These are phyloP conservation scores for Collichthys lucidus DNA, from an alignment of 2,113 vertebrate genomes.

Conservation along the genomic window DNA sequence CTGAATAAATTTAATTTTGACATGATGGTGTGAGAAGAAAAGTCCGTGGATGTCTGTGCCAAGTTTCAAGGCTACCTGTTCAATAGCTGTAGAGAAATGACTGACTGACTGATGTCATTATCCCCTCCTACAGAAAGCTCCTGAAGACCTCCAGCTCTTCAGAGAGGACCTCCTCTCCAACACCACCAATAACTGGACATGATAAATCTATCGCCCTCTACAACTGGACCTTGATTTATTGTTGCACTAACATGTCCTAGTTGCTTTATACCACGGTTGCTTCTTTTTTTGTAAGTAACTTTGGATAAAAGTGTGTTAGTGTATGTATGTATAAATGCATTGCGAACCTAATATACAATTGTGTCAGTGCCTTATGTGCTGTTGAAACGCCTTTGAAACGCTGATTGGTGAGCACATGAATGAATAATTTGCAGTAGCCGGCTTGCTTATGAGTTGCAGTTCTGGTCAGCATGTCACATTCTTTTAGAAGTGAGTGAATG, in stretches of 20 bases:
- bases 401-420: not conserved
- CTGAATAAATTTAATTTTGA: too few relatives aligned
- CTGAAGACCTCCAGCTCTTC: too few relatives aligned
- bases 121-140: not conserved
- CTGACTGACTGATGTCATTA: not conserved
- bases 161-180: too few relatives aligned
- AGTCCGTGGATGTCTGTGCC: not conserved
- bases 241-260: too few relatives aligned
- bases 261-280: too few relatives aligned
- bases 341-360: not conserved
- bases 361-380: not conserved
- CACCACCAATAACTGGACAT: too few relatives aligned
- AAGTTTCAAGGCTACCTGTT: not conserved
- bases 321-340: not conserved
- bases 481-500: not conserved
- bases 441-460: not conserved
- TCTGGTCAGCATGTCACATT: slow-evolving; percentile 1
- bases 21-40: too few relatives aligned
- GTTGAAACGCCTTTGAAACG: not conserved
- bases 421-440: not conserved
- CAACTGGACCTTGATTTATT: too few relatives aligned
- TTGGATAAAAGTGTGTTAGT: too few relatives aligned
- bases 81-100: not conserved
- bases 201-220: too few relatives aligned
- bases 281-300: too few relatives aligned